Evolutionary conservation across 2,797 vertebrate species (phyloP).

Genomic region (Helicolenus hilgendorfi): DNA sequence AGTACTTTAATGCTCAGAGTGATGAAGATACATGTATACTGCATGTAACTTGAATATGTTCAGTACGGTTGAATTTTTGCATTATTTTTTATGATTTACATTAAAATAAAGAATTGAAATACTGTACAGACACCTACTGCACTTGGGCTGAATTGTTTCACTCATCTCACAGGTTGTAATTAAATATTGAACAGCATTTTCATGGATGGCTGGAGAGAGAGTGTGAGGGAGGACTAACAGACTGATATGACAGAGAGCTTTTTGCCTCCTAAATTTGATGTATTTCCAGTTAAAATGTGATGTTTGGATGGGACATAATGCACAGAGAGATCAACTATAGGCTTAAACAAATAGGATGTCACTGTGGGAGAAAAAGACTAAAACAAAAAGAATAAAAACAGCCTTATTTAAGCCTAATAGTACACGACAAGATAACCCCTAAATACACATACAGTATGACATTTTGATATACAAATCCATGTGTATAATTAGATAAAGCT

Average conservation of each 20-base stretch:
- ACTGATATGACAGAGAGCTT: conserved; percentile 17
- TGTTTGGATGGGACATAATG: neutral
- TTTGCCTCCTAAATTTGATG: conserved; percentile 21
- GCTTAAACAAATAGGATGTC: conserved; percentile 14
- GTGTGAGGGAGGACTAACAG: conserved; percentile 7
- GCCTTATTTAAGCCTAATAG: neutral
- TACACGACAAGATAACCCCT: neutral
- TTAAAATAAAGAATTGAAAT: conserved; percentile 30
- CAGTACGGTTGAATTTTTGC: neutral
- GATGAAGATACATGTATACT: neutral
- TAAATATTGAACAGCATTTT: conserved; percentile 77
- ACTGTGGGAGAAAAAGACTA: neutral
- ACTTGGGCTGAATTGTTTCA: conserved; percentile 49
- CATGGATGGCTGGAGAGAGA: conserved; percentile 55
- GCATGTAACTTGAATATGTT: neutral
- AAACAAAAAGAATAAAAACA: neutral
- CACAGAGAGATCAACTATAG: neutral
- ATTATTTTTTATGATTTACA: conserved; percentile 33
- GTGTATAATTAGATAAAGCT: neutral
- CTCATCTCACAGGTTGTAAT: conserved; percentile 62
- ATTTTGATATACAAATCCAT: neutral
- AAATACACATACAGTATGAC: neutral
- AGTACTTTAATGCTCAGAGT: neutral
- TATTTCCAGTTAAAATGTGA: neutral
- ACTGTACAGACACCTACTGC: conserved; percentile 16